These are phyloP conservation scores for Camponotus floridanus DNA, from an alignment of 1,140 invertebrate genomes.

Conservation along the genomic window DNA sequence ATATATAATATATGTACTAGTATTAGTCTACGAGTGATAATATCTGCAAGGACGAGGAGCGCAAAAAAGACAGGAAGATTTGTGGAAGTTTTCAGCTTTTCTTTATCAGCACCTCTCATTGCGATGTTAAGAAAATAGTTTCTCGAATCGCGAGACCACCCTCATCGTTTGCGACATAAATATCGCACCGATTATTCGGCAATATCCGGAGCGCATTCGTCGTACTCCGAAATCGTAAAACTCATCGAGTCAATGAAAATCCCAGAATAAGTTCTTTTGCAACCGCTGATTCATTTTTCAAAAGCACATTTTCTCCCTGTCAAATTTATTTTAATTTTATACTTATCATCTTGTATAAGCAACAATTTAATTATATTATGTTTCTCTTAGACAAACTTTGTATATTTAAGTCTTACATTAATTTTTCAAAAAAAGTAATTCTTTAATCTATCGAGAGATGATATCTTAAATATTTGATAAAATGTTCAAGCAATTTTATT, in stretches of 20 bases:
- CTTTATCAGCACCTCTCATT: constrained; percentile 41
- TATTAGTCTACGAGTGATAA: too few relatives aligned
- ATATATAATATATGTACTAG: too few relatives aligned
- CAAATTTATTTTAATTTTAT: not conserved
- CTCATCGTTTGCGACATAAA: constrained; percentile 54
- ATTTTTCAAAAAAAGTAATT: too few relatives aligned
- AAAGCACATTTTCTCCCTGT: not conserved
- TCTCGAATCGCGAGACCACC: constrained; percentile 63
- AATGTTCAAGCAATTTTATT: too few relatives aligned
- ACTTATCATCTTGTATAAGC: not conserved
- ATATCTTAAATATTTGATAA: too few relatives aligned
- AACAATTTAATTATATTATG: not conserved
- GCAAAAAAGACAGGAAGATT: too few relatives aligned
- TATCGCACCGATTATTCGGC: constrained; percentile 39
- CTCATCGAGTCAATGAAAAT: not conserved
- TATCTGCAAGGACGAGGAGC: too few relatives aligned
- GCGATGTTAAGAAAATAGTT: constrained; percentile 34
- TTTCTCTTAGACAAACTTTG: not conserved
- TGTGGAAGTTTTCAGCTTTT: not conserved
- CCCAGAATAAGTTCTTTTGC: constrained; percentile 14
- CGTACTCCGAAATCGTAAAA: constrained; percentile 39
- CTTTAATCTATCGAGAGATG: too few relatives aligned
- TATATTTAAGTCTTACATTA: too few relatives aligned
- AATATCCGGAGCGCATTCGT: constrained; percentile 10
- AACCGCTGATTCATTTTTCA: not conserved